Base-by-base conservation (phyloP, 2,888 invertebrate genomes). In the Octonoba sinensis region DNA sequence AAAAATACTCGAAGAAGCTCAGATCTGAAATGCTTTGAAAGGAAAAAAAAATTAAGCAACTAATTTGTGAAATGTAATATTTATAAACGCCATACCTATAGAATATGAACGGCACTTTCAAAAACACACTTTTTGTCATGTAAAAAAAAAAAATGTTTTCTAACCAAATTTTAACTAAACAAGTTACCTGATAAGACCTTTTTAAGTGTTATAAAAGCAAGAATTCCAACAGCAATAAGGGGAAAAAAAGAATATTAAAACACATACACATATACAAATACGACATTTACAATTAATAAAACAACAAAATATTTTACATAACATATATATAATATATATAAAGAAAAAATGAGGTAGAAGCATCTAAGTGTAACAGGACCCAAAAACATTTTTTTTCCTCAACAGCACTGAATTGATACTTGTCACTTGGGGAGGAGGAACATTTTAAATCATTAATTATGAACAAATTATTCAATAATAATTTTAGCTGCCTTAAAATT, bases 281-380 rank as follows among this genome's bases (percentile, higher is more conserved):
- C 36, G 4, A 36, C 36, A 36, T 36, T 36, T 36, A 36, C 36
- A 36, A 60, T 62, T 64, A 82, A 75, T 65, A 82, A 74, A 72
- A 74, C 56, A 70, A 77, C 74, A 75, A 70, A 75, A 75, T 75
- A 73, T 64, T 82, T 74, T 82, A 75, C 73, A 82, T 69, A 82
- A 75, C 73, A 73, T 73, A 73, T 71, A 81, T 66, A 62, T 69
- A 69, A 69, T 70, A 82, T 74, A 75, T 67, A 74, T 69, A 74
- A 75, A 70, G 59, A 82, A 82, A 65, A 81, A 82, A 72, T 82
- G 81, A 82, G 81, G 81, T 82, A 82, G 81, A 74, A 75, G 70
- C 75, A 75, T 75, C 81, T 82, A 82, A 82, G 81, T 82, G 75
- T 75, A 78, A 75, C 81, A 82, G 70, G 69, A 82, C 74, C 81